Conservation (phyloP, 2,888 invertebrate genomes). For the Phragmatobia fuliginosa region DNA sequence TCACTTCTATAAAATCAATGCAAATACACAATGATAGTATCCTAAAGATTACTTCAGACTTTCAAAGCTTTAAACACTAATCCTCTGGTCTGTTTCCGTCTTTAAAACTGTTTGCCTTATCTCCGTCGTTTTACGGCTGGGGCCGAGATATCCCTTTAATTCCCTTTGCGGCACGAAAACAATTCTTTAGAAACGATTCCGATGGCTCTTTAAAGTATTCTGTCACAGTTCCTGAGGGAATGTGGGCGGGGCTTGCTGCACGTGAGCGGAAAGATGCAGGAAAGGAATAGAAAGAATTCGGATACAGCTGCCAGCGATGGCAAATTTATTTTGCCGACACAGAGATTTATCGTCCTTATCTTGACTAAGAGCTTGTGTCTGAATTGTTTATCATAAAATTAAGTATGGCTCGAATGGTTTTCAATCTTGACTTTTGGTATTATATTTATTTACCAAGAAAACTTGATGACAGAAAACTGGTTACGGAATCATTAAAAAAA, state of each 20-base stretch:
- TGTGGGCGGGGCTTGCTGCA: constrained; percentile 34
- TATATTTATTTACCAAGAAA: not conserved
- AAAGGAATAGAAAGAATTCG: constrained; percentile 15
- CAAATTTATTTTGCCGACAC: constrained; percentile 22
- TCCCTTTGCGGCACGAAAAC: constrained; percentile 41
- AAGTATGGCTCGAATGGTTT: not conserved
- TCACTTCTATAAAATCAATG: not conserved
- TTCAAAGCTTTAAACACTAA: constrained; percentile 2
- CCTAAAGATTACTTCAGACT: not conserved
- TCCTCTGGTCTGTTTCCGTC: constrained; percentile 29
- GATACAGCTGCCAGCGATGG: constrained; percentile 21
- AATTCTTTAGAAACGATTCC: constrained; percentile 38
- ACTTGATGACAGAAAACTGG: not conserved
- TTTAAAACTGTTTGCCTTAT: constrained; percentile 45
- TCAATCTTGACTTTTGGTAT: not conserved
- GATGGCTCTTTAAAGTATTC: constrained; percentile 34
- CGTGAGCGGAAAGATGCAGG: constrained; percentile 40
- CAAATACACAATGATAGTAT: not conserved
- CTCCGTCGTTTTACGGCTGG: constrained; percentile 43
- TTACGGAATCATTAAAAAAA: not conserved
- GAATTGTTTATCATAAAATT: constrained; percentile 13
- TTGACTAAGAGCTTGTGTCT: constrained; percentile 8
- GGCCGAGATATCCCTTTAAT: constrained; percentile 46
- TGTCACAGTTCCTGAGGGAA: constrained; percentile 26
- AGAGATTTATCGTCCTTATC: constrained; percentile 16